phyloP scores from a whole-genome alignment of 2,888 invertebrate genomes.

The Microdon myrmicae region DNA sequence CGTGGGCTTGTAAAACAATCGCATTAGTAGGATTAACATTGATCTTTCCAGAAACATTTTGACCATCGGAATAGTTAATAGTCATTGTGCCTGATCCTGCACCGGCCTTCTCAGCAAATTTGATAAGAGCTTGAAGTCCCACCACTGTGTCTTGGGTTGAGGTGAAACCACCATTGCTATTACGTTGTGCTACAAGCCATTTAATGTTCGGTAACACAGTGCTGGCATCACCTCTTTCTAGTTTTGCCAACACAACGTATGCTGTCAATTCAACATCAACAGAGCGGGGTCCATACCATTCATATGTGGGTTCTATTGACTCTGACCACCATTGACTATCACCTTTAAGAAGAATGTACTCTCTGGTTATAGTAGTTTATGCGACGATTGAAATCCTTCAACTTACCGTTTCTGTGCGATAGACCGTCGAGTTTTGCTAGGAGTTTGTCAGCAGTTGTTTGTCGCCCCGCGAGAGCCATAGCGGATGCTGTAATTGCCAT shows the following conservation, averaged over 20 bases:
- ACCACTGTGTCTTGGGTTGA: conserved; percentile 84
- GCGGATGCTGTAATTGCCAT: conserved; percentile 82
- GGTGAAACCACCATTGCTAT: conserved; percentile 76
- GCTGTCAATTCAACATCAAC: conserved; percentile 85
- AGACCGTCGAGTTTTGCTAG: conserved; percentile 70
- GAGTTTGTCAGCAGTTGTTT: conserved; percentile 73
- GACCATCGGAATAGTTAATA: conserved; percentile 56
- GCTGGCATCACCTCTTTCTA: conserved; percentile 61
- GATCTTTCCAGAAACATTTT: conserved; percentile 54
- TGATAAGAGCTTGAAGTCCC: conserved; percentile 76
- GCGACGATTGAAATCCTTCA: too few species aligned
- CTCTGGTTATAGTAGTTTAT: neutral
- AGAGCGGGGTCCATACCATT: conserved; percentile 72
- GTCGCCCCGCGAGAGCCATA: conserved; percentile 79
- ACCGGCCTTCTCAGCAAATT: conserved; percentile 73
- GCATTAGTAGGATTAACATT: conserved; percentile 70
- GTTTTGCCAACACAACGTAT: conserved; percentile 81
- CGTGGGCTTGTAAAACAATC: conserved; percentile 83
- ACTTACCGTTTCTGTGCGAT: conserved; percentile 62
- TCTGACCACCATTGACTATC: conserved; percentile 87
- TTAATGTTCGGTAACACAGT: conserved; percentile 71
- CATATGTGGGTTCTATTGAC: conserved; percentile 65
- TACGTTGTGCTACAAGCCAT: conserved; percentile 78
- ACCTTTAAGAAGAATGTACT: conserved; percentile 58
- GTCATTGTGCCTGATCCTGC: conserved; percentile 56